Percentiles rank a stretch among this genome's conserved stretches.
These are phyloP conservation scores for Meta bourneti DNA, from an alignment of 2,888 invertebrate species.

Conservation along the genomic window DNA sequence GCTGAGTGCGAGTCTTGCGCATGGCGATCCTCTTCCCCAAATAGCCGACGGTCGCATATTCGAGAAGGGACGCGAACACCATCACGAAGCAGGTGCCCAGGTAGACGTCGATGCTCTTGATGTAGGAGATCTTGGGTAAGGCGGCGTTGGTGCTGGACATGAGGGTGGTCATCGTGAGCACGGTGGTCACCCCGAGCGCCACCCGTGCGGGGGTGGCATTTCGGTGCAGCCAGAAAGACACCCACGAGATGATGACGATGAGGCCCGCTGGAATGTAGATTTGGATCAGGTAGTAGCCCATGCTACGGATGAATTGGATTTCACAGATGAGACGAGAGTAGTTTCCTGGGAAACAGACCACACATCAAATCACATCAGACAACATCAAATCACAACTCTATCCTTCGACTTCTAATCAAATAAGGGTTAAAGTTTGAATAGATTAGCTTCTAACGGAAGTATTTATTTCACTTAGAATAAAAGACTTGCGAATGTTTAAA, in stretches of 20 bases:
- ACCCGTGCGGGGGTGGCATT: conserved; percentile 79
- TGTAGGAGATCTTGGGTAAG: conserved; percentile 82
- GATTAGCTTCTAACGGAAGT: too few species aligned
- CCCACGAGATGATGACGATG: conserved; percentile 79
- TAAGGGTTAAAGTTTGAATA: neutral
- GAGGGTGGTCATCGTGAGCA: conserved; percentile 80
- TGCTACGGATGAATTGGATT: conserved; percentile 80
- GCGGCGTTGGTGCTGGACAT: conserved; percentile 79
- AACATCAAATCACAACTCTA: neutral
- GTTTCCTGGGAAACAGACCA: conserved; percentile 78
- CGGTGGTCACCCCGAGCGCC: conserved; percentile 78
- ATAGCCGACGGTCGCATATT: conserved; percentile 79
- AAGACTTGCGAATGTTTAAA: too few species aligned
- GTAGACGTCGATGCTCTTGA: conserved; percentile 81
- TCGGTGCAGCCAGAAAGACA: conserved; percentile 79
- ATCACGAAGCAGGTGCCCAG: conserved; percentile 81
- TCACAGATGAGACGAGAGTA: conserved; percentile 80
- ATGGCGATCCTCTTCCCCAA: conserved; percentile 78
- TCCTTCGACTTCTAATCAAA: neutral
- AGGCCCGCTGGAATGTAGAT: conserved; percentile 80
- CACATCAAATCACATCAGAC: neutral
- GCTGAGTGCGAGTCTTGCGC: conserved; percentile 77
- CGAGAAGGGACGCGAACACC: conserved; percentile 82
- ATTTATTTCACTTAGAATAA: too few species aligned
- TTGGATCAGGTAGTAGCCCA: conserved; percentile 81